These are phyloP conservation scores for Mayetiola destructor DNA, from an alignment of 2,888 invertebrate species.

Conservation along the genomic window DNA sequence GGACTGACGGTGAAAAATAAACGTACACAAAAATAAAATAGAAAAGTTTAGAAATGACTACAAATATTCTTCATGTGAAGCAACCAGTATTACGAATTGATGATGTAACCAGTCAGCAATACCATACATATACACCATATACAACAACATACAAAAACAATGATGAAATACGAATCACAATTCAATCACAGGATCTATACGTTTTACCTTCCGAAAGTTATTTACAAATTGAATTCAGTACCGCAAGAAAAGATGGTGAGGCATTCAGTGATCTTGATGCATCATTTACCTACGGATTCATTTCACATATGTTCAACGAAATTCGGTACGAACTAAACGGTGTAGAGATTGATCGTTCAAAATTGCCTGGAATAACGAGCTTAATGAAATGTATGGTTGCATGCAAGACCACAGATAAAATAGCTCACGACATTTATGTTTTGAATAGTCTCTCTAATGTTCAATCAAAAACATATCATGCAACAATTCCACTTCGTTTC, in stretches of 20 bases:
- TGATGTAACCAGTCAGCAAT: constrained; percentile 21
- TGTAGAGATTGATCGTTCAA: constrained; percentile 25
- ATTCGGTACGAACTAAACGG: constrained; percentile 28
- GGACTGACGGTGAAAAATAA: not conserved
- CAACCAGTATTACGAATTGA: constrained; percentile 19
- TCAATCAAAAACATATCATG: not conserved
- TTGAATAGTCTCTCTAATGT: too few relatives aligned
- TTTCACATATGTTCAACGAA: constrained; percentile 27
- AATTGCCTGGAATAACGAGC: constrained; percentile 26
- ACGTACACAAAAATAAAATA: not conserved
- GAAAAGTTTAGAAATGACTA: too few relatives aligned
- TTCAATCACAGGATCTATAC: constrained; percentile 24
- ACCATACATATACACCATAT: constrained; percentile 25
- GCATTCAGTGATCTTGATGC: constrained; percentile 17
- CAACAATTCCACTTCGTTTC: constrained; percentile 23
- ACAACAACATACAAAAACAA: constrained; percentile 22
- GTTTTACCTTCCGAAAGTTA: constrained; percentile 24
- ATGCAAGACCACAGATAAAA: constrained; percentile 20
- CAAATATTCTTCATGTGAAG: constrained; percentile 20
- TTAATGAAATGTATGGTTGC: constrained; percentile 28
- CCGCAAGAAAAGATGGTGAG: constrained; percentile 18
- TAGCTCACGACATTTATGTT: not conserved
- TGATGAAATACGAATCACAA: constrained; percentile 27
- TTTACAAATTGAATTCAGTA: constrained; percentile 21
- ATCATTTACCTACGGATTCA: too few relatives aligned